Evolutionary conservation across 1,140 invertebrate genomes (phyloP).

Genomic region (Drosophila obscura): DNA sequence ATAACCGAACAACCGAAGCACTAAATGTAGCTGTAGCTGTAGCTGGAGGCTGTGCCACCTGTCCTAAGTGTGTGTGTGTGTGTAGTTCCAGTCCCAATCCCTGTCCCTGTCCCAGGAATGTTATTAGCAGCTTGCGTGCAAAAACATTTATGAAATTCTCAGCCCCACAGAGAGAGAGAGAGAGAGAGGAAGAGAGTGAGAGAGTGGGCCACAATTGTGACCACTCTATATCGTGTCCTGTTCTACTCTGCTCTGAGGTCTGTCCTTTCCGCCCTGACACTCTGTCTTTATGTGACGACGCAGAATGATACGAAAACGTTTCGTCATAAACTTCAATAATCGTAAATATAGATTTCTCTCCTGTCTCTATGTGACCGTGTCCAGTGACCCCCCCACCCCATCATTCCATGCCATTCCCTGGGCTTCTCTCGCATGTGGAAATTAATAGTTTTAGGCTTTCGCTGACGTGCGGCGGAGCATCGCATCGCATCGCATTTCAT

Average conservation of each 20-base stretch:
- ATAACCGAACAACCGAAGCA: slow-evolving; percentile 49
- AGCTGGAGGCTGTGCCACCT: slow-evolving; percentile 57
- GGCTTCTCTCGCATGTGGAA: slow-evolving; percentile 57
- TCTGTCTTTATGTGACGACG: slow-evolving; percentile 82
- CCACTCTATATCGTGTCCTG: background rate
- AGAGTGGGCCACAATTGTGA: too few species aligned
- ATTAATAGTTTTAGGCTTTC: slow-evolving; percentile 82
- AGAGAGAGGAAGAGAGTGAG: too few species aligned
- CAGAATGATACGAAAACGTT: slow-evolving; percentile 84
- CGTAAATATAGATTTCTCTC: slow-evolving; percentile 84
- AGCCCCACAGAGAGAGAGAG: slow-evolving; percentile 24
- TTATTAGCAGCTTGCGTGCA: slow-evolving; percentile 80
- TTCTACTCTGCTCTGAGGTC: background rate
- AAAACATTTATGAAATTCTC: slow-evolving; percentile 78
- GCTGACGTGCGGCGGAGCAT: slow-evolving; percentile 45
- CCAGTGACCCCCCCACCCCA: too few species aligned
- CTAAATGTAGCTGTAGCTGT: slow-evolving; percentile 47
- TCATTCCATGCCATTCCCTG: slow-evolving; percentile 7
- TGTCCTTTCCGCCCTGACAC: slow-evolving; percentile 24
- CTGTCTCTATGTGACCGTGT: too few species aligned
- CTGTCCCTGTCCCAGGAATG: slow-evolving; percentile 32
- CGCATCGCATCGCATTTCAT: slow-evolving; percentile 65
- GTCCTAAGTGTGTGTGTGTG: slow-evolving; percentile 36
- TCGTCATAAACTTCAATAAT: slow-evolving; percentile 84
- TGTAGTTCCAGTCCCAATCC: background rate